Evolutionary conservation across 2,888 invertebrate genomes (phyloP).

Genomic region (Platycheirus albimanus): DNA sequence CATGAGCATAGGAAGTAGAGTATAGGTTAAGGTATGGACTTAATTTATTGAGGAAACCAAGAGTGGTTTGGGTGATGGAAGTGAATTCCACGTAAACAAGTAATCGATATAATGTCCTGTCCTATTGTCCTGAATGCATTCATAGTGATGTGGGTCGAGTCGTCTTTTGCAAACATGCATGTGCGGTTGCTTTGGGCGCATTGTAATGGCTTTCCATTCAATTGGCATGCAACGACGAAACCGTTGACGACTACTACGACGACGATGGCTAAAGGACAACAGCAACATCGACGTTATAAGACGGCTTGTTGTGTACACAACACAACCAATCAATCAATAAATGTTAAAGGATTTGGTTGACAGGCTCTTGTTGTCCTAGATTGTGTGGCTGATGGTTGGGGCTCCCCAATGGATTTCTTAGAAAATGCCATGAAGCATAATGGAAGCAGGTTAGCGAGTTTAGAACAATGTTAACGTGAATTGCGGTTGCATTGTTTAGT

Average conservation of each 20-base stretch:
- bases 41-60: constrained; percentile 45
- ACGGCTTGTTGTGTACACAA: constrained; percentile 9
- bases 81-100: constrained; percentile 24
- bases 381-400: too few species aligned
- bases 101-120: constrained; percentile 1
- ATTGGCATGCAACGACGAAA: constrained; percentile 2
- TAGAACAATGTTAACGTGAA: not conserved
- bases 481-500: not conserved
- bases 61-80: constrained; percentile 10
- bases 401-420: constrained; percentile 2
- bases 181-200: not conserved
- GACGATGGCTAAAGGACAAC: too few species aligned
- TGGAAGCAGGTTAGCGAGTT: constrained; percentile 6
- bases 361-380: constrained; percentile 16
- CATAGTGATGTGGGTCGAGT: not conserved
- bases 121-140: constrained; percentile 15
- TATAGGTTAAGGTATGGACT: too few species aligned
- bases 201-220: constrained; percentile 14
- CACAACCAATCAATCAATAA: constrained; percentile 35
- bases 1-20: constrained; percentile 52
- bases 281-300: too few species aligned
- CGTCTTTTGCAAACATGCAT: not conserved
- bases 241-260: too few species aligned
- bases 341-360: constrained; percentile 23
- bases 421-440: constrained; percentile 12